These are phyloP conservation scores for Sinocyclocheilus anophthalmus DNA, from an alignment of 2,113 vertebrate species.

Conservation along the genomic window DNA sequence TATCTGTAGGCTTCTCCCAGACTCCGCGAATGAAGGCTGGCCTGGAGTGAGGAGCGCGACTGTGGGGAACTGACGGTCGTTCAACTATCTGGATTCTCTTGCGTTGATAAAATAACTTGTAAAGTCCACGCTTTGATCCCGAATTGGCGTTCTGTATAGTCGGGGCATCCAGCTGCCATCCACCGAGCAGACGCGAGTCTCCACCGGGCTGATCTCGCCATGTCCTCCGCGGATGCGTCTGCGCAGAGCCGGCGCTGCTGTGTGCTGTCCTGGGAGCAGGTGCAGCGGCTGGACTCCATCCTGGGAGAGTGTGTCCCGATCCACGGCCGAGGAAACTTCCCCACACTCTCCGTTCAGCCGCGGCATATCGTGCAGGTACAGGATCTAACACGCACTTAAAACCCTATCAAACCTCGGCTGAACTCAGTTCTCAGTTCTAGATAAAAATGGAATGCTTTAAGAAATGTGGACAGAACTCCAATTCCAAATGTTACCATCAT, in stretches of 20 bases:
- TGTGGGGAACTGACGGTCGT: not conserved
- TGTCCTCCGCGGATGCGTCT: slow-evolving; percentile 70
- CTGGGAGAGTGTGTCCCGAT: slow-evolving; percentile 90
- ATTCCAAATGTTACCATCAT: not conserved
- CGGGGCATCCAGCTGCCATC: not conserved
- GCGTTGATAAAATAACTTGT: not conserved
- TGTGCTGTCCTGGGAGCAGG: slow-evolving; percentile 88
- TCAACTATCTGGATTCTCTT: not conserved
- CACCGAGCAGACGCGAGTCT: not conserved
- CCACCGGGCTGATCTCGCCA: slow-evolving; percentile 56
- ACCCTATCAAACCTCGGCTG: not conserved
- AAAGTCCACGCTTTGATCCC: not conserved
- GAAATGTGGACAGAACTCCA: not conserved
- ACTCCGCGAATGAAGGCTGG: slow-evolving; percentile 36
- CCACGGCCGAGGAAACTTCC: slow-evolving; percentile 94
- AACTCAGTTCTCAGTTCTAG: not conserved
- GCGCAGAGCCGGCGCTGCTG: slow-evolving; percentile 82
- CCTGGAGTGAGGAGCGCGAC: not conserved
- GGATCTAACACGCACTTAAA: not conserved
- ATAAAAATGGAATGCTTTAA: not conserved
- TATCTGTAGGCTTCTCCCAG: slow-evolving; percentile 27
- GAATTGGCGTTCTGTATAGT: not conserved
- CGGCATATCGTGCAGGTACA: slow-evolving; percentile 71
- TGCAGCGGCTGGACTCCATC: slow-evolving; percentile 67
- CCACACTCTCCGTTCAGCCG: slow-evolving; percentile 88